phyloP scores from a whole-genome alignment of 2,113 vertebrate species.

The Mesitornis unicolor region DNA sequence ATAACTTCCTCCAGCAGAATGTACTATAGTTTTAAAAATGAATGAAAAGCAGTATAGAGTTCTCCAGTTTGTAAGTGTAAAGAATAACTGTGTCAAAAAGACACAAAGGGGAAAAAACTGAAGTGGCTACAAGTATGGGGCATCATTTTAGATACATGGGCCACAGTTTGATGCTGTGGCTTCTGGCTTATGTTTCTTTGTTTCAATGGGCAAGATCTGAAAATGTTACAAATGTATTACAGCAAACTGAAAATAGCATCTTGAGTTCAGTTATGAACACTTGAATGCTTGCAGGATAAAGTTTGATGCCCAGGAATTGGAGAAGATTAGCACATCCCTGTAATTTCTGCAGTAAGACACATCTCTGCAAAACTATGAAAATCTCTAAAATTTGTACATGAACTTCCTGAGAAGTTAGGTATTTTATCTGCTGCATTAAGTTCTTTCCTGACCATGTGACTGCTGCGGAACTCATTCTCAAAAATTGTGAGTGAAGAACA shows the following conservation, averaged over 20 bases:
- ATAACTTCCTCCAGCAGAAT: neutral
- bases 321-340: neutral
- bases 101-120: neutral
- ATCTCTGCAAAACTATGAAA: neutral
- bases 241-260: neutral
- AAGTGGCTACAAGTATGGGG: neutral
- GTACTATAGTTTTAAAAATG: neutral
- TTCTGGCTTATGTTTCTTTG: neutral
- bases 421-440: neutral
- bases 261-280: neutral
- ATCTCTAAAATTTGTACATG: accelerated
- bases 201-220: neutral
- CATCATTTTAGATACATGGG: neutral
- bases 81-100: neutral
- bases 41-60: neutral
- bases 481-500: neutral
- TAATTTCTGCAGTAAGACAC: neutral
- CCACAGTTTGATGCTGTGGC: neutral
- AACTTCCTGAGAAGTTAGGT: neutral
- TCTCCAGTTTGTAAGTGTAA: neutral
- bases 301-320: neutral
- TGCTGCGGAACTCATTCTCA: neutral
- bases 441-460: neutral
- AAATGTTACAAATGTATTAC: neutral
- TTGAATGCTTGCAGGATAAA: neutral